Evolutionary conservation across 1,140 invertebrate species (phyloP), one percentile per base, ranked within the genome.

Genomic region (Gonioctena quinquepunctata): DNA sequence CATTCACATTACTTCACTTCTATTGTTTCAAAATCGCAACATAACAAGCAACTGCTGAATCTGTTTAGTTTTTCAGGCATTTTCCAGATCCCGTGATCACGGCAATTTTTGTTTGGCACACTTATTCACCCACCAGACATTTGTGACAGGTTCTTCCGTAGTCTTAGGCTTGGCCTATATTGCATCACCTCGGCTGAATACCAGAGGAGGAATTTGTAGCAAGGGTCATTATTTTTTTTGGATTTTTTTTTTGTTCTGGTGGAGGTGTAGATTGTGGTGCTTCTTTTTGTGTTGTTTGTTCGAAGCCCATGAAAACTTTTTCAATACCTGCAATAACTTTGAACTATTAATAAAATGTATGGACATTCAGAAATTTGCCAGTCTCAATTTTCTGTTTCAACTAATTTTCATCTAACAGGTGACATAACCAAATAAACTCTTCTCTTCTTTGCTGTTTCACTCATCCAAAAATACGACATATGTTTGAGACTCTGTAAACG

Each of bases 111-210:
- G 86, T 76, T 79, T 87, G 64, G 80, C 84, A 8, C 86, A 88
- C 74, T 81, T 88, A 52, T 87, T 86, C 75, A 87, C 86, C 1
- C 85, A 86, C 74, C 86, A 87, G 79, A 85, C 84, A 57, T 87
- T 88, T 79, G 72, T 66, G 63, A 77, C 78, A 66, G 76, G 77
- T 63, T 77, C 80, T 74, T 81, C 81, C 61, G 81, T 84, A 72
- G 81, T 87, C 13, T 80, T 87, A 67, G 86, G 86, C 42, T 76
- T 87, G 66, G 86, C 84, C 13, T 87, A 87, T 76, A 85, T 87
- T 73, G 84, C 86, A 61, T 87, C 86, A 18, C 76, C 82, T 25
- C 77, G 84, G 60, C 65, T 74, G 8, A 77, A 77, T 60, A 82
- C 84, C 18, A 80, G 81, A 68, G 86, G 86, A 75, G 86, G 86